These are phyloP conservation scores for Dolichomitus sp. DNA, from an alignment of 2,888 invertebrate species.

Conservation along the genomic window DNA sequence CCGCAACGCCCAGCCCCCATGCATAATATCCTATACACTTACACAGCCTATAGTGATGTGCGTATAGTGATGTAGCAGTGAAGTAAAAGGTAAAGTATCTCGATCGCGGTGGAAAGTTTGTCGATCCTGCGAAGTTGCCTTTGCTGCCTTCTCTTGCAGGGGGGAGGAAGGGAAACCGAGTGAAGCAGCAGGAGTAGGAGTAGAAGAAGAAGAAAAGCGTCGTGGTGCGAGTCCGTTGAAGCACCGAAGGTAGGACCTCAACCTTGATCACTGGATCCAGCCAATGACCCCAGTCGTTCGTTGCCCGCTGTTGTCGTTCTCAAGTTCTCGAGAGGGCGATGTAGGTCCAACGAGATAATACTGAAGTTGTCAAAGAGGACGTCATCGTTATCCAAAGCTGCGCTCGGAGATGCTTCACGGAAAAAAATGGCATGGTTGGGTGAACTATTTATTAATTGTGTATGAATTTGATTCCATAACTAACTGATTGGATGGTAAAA, in stretches of 20 bases:
- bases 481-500: too few species aligned
- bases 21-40: conserved; percentile 17
- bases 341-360: conserved; percentile 21
- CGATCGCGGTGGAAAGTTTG: conserved; percentile 68
- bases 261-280: conserved; percentile 82
- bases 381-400: too few species aligned
- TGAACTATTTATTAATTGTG: too few species aligned
- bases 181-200: conserved; percentile 56
- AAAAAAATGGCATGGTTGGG: too few species aligned
- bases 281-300: conserved; percentile 81
- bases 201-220: conserved; percentile 39
- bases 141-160: background rate
- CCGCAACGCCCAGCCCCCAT: conserved; percentile 11
- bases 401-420: too few species aligned
- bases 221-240: conserved; percentile 20
- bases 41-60: background rate
- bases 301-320: conserved; percentile 72
- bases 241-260: conserved; percentile 73
- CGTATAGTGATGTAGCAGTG: conserved; percentile 10
- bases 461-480: too few species aligned
- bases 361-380: conserved; percentile 17
- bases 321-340: conserved; percentile 41
- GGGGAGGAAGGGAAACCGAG: conserved; percentile 18
- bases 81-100: conserved; percentile 20
- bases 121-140: conserved; percentile 57